Evolutionary conservation across 1,140 invertebrate genomes (phyloP).

Genomic region (Zaprionus kolodkinae): DNA sequence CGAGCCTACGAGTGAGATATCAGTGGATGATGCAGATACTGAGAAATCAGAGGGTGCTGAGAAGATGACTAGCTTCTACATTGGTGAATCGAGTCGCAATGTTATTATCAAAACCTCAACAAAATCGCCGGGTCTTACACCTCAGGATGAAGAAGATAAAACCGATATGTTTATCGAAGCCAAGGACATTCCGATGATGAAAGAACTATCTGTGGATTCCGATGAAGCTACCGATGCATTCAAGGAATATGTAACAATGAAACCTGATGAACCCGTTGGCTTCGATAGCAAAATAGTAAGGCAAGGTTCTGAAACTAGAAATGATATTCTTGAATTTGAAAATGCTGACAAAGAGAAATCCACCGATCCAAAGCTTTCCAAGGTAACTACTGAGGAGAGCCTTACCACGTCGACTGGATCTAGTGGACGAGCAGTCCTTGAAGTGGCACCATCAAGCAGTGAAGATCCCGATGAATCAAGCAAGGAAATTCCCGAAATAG

Average conservation of each 20-base stretch:
- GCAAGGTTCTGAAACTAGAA: conserved; percentile 78
- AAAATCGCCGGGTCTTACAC: conserved; percentile 60
- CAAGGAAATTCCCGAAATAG: conserved; percentile 66
- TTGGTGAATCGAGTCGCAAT: conserved; percentile 82
- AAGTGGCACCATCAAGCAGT: conserved; percentile 65
- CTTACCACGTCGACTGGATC: conserved; percentile 71
- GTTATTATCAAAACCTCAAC: conserved; percentile 75
- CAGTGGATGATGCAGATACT: conserved; percentile 74
- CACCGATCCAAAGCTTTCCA: conserved; percentile 57
- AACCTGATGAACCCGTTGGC: conserved; percentile 47
- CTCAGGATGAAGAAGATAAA: conserved; percentile 62
- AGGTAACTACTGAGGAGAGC: conserved; percentile 72
- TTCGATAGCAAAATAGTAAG: conserved; percentile 64
- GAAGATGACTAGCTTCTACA: conserved; percentile 80
- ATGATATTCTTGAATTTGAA: conserved; percentile 76
- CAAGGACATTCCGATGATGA: conserved; percentile 73
- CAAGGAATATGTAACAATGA: conserved; percentile 77
- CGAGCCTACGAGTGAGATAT: conserved; percentile 78
- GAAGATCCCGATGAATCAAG: conserved; percentile 74
- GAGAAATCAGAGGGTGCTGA: conserved; percentile 66
- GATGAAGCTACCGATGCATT: conserved; percentile 76
- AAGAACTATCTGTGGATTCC: conserved; percentile 77
- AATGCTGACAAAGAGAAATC: conserved; percentile 66
- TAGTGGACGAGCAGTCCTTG: conserved; percentile 63
- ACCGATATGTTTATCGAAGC: conserved; percentile 61